Evolutionary conservation across 1,140 invertebrate species (phyloP).

Genomic region (Drosophila melanogaster): DNA sequence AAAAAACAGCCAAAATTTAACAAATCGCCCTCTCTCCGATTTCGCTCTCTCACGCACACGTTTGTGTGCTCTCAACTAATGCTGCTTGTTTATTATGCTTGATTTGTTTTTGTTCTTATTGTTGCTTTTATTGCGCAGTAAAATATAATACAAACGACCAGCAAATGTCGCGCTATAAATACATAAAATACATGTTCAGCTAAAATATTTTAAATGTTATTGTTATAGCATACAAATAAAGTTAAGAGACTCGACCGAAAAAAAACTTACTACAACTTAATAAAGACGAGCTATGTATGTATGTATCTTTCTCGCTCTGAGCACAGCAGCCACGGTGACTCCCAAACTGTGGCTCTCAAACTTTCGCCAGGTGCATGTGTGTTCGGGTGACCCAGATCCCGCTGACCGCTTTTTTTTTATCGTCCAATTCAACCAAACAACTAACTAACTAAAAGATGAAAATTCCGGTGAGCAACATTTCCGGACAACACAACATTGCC

Average conservation of each 20-base stretch:
- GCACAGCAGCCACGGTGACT: neutral
- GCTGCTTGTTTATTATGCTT: conserved; percentile 75
- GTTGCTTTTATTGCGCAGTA: conserved; percentile 77
- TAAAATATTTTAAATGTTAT: conserved; percentile 58
- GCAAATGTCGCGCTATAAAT: conserved; percentile 60
- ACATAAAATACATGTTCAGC: conserved; percentile 37
- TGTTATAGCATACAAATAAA: conserved; percentile 34
- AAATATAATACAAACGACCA: conserved; percentile 54
- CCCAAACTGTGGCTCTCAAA: conserved; percentile 32
- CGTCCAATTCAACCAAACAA: conserved; percentile 6
- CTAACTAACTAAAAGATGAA: conserved; percentile 4
- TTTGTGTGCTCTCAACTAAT: conserved; percentile 39
- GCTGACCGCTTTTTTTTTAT: conserved; percentile 21
- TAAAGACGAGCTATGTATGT: conserved; percentile 36
- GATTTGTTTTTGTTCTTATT: conserved; percentile 60
- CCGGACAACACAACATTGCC: conserved; percentile 25
- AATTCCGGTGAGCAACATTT: conserved; percentile 31
- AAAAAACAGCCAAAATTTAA: conserved; percentile 18
- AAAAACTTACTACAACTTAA: conserved; percentile 10
- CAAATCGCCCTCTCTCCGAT: neutral
- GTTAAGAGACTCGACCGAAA: conserved; percentile 17
- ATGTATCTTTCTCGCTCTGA: conserved; percentile 10
- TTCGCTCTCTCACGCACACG: conserved; percentile 29
- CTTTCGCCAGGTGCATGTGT: conserved; percentile 8
- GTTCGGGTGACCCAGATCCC: conserved; percentile 39